These are phyloP conservation scores for Cybosia mesomella DNA, from an alignment of 2,888 invertebrate genomes.

Conservation along the genomic window DNA sequence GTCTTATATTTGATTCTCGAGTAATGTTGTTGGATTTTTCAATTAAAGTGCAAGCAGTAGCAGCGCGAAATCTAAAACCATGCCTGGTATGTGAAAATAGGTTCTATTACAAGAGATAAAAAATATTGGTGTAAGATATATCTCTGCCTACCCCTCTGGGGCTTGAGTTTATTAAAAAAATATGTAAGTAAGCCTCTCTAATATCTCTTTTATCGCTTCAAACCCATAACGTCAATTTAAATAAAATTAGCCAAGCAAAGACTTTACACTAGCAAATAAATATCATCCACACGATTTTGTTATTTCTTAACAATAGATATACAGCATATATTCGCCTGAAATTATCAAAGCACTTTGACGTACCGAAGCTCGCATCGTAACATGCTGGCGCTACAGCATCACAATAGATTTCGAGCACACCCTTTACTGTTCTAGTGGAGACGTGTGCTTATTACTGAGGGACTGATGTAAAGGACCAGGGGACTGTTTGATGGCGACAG, in stretches of 20 bases:
- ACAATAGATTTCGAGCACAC: conserved; percentile 44
- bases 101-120: too few species aligned
- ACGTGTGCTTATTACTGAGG: conserved; percentile 38
- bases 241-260: conserved; percentile 24
- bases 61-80: not conserved
- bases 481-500: conserved; percentile 17
- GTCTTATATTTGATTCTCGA: not conserved
- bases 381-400: conserved; percentile 38
- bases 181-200: not conserved
- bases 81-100: too few species aligned
- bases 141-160: not conserved
- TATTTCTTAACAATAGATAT: not conserved
- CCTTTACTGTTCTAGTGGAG: conserved; percentile 28
- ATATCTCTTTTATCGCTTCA: not conserved
- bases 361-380: conserved; percentile 27
- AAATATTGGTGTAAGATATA: not conserved
- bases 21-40: not conserved
- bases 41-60: not conserved
- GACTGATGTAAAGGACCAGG: conserved; percentile 10
- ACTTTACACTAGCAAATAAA: conserved; percentile 6
- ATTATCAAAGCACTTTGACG: not conserved
- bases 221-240: conserved; percentile 14
- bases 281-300: not conserved
- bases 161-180: not conserved
- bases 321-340: conserved; percentile 12